Evolutionary conservation across 2,797 vertebrate species (phyloP).

Genomic region (Acipenser oxyrinchus): DNA sequence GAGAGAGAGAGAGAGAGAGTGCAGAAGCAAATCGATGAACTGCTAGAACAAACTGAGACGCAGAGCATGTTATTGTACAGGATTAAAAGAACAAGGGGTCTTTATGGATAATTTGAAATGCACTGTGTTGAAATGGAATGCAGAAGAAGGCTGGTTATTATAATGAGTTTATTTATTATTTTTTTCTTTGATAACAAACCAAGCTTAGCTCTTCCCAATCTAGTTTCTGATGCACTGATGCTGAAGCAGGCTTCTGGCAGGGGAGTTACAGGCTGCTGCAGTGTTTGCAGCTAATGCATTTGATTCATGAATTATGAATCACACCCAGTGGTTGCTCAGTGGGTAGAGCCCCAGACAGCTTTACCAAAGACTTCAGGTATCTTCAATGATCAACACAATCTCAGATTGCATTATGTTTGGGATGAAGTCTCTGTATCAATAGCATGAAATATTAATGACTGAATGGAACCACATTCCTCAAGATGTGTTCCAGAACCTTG

Average conservation of each 20-base stretch:
- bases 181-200: not conserved
- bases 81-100: not conserved
- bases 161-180: not conserved
- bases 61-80: constrained; percentile 8
- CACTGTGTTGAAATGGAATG: not conserved
- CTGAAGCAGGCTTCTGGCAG: constrained; percentile 38
- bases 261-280: constrained; percentile 27
- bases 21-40: constrained; percentile 29
- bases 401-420: no score
- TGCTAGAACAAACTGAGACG: constrained; percentile 21
- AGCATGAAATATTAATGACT: no score
- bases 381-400: no score
- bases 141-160: not conserved
- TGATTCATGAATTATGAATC: constrained; percentile 40
- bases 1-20: constrained; percentile 14
- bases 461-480: no score
- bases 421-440: no score
- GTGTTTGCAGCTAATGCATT: constrained; percentile 37
- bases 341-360: not conserved
- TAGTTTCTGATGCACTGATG: constrained; percentile 43
- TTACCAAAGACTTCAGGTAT: no score
- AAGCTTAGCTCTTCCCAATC: not conserved
- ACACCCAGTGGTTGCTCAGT: not conserved
- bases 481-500: no score
- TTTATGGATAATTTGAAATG: not conserved